These are phyloP conservation scores for Calvadosia cruxmelitensis DNA, from an alignment of 30 jellyfish, hydroid and myxozoan genomes.

Conservation along the genomic window DNA sequence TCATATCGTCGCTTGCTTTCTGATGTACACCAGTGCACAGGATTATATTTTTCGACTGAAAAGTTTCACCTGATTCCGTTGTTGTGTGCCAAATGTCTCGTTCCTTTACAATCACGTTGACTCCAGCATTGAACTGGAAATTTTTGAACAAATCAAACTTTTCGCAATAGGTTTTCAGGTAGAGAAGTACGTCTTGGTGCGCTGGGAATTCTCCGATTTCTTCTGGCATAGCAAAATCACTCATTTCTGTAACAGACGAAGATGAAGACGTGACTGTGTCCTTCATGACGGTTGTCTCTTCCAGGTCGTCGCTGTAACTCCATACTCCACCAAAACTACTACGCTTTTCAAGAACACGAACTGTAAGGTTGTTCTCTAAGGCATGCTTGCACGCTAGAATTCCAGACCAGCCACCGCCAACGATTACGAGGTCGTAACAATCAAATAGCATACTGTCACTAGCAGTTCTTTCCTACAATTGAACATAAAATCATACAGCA, in stretches of 20 bases:
- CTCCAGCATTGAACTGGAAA: slow-evolving; percentile 41
- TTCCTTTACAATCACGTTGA: slow-evolving; percentile 20
- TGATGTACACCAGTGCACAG: slow-evolving; percentile 84
- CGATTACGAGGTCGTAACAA: slow-evolving; percentile 37
- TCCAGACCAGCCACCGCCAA: slow-evolving; percentile 96
- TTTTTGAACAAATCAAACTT: slow-evolving; percentile 25
- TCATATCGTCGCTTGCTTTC: slow-evolving; percentile 29
- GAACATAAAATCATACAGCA: too few species aligned
- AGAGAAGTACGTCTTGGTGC: slow-evolving; percentile 46
- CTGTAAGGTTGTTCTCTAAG: slow-evolving; percentile 36
- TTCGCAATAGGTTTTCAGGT: slow-evolving; percentile 30
- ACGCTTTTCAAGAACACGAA: slow-evolving; percentile 54
- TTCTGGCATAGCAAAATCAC: slow-evolving; percentile 86
- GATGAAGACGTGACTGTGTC: slow-evolving; percentile 61
- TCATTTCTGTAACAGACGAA: slow-evolving; percentile 73
- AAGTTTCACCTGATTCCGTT: slow-evolving; percentile 17
- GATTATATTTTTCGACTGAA: slow-evolving; percentile 45
- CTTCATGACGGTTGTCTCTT: slow-evolving; percentile 65
- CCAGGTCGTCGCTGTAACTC: slow-evolving; percentile 51
- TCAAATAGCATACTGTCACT: too few species aligned
- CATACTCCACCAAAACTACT: slow-evolving; percentile 78
- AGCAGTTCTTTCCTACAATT: too few species aligned
- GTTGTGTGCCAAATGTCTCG: slow-evolving; percentile 30
- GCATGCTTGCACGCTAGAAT: slow-evolving; percentile 71
- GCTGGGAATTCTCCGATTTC: slow-evolving; percentile 74